Percentiles rank a stretch among this genome's conserved stretches.
Conservation (phyloP, 2,797 vertebrate species). For the Peromyscus eremicus region DNA sequence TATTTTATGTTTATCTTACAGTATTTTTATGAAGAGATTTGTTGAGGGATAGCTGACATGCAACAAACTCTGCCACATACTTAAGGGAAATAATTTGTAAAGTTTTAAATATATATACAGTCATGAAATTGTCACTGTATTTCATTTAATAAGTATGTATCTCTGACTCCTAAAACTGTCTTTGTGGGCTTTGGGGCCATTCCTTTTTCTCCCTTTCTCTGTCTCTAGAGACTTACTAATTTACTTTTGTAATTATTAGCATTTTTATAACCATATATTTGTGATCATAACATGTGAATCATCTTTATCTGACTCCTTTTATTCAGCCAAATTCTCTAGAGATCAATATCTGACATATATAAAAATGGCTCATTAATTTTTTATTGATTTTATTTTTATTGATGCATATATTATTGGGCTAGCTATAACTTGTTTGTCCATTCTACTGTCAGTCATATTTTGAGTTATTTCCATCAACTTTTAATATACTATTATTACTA, state of each 20-base stretch:
- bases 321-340: neutral
- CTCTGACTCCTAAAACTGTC: neutral
- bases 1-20: neutral
- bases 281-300: neutral
- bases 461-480: neutral
- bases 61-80: neutral
- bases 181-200: neutral
- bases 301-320: neutral
- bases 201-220: neutral
- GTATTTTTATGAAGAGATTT: neutral
- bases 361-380: neutral
- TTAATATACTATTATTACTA: neutral
- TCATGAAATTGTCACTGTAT: neutral
- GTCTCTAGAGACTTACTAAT: neutral
- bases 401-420: neutral
- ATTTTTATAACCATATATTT: neutral
- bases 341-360: neutral
- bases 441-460: neutral
- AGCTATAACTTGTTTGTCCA: neutral
- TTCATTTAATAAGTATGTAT: neutral
- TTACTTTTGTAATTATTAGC: too few species aligned
- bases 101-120: neutral
- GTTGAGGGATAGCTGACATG: neutral
- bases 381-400: too few species aligned
- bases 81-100: neutral